Base-by-base conservation (phyloP, 2,113 vertebrate species). In the Lipotes vexillifer region DNA sequence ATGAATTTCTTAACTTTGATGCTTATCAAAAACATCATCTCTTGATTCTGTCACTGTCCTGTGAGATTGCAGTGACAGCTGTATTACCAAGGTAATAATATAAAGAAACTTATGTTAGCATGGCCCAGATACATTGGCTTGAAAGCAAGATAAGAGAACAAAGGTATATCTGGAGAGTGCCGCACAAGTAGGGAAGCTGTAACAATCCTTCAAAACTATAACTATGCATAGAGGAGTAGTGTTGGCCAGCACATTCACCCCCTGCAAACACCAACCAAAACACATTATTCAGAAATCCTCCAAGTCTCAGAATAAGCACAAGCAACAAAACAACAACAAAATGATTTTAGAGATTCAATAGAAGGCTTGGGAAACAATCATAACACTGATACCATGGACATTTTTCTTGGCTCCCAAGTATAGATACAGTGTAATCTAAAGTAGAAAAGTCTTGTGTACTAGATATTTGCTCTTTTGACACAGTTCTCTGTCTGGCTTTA, bases 1-100 rank as follows among this genome's bases (percentile, higher is more conserved):
- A 93, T 83, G 44, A 46, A 83, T 90, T 95, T 95, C 49, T 93
- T 96, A 27, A 31, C 69, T 96, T 87, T 93, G 20, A 78, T 84
- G 46, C 9, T 93, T 84, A 49, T 59, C 18, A 41, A 88, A 94
- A 90, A 81, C 68, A 49, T 65, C 59, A 88, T 25, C 25, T 68
- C 31, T 92, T 31, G 25, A 95, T 75, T 74, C 41, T 89, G 41
- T 92, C 66, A 72, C 84, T 80, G 8, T 88, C 69, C 11, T 94
- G 27, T 86, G 57, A 88, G 46, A 90, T 46, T 84, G 8, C 33
- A 80, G 29, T 57, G 49, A 68, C 63, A 96, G 49, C 21, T 84
- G 36, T 74, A 72, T 83, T 77, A 95, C 20, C 36, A 94, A 90
- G n/a, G 71, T 74, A 92, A 36, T 57, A 78, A 80, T 63, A 44